Base-by-base conservation (phyloP, 2,888 invertebrate genomes). In the Leucoptera coffeella region DNA sequence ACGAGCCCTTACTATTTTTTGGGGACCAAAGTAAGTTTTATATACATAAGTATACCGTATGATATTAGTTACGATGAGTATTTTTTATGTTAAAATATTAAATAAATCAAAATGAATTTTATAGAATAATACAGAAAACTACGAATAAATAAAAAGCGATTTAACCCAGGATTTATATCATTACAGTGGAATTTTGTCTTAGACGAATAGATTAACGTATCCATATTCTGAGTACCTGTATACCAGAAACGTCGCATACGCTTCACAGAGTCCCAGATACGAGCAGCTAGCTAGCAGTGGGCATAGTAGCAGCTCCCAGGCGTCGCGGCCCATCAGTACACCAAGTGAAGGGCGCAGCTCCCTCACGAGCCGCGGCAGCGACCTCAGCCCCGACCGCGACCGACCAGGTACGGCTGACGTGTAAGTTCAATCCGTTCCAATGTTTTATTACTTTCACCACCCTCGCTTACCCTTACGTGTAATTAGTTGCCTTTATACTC, bases 401-500 rank as follows among this genome's bases (percentile, higher is more conserved):
- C 61, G 61, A 59, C 61, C 61, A 72, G 73, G 69, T 72, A 73
- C 64, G 71, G 65, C 54, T 58, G 62, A 72, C 64, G 62, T 65
- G 71, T 71, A 71, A 72, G 71, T 65, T 53, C 42, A 35, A 50
- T 44, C 50, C 67, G 67, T 71, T 71, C 71, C 69, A 69, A 67
- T 64, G 45, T 57, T 62, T 59, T n/a, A n/a, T n/a, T n/a, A n/a
- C n/a, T n/a, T n/a, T n/a, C n/a, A n/a, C n/a, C n/a, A n/a, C n/a
- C n/a, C n/a, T n/a, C n/a, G n/a, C n/a, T n/a, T n/a, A 22, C 22
- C 11, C 11, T 2, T 22, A 22, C 22, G 12, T 22, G 11, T 22
- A 11, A 22, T 12, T 22, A 12, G 12, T 22, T 12, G 12, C 22
- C 22, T 22, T 8, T 9, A 14, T 13, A 13, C n/a, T 23, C 14